Conservation (phyloP, 2,888 invertebrate species). For the Hypsopygia costalis region DNA sequence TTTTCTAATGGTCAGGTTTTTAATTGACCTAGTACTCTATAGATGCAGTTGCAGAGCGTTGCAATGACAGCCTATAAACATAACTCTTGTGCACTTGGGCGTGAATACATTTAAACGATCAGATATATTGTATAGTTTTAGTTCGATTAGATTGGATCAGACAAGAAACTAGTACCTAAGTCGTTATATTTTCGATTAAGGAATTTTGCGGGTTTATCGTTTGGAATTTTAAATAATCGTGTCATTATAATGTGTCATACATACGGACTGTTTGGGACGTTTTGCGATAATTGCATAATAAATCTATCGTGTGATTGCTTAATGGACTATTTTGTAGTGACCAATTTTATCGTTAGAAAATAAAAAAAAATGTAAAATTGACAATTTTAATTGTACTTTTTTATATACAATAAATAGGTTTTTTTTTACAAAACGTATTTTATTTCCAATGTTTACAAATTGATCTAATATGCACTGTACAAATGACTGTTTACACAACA, state of each 20-base stretch:
- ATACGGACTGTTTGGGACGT: conserved; percentile 46
- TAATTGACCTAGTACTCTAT: too few species aligned
- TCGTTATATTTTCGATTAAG: not conserved
- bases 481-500: not conserved
- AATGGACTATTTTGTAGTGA: conserved; percentile 78
- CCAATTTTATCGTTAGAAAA: conserved; percentile 76
- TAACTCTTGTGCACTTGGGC: too few species aligned
- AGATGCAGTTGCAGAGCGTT: too few species aligned
- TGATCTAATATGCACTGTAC: conserved; percentile 4
- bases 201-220: conserved; percentile 14
- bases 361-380: conserved; percentile 71
- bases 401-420: conserved; percentile 80
- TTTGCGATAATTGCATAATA: conserved; percentile 61
- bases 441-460: conserved; percentile 68
- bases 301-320: conserved; percentile 70
- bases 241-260: conserved; percentile 34
- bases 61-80: too few species aligned
- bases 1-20: too few species aligned
- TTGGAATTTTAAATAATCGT: conserved; percentile 28
- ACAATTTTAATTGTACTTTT: conserved; percentile 78
- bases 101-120: too few species aligned
- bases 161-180: not conserved
- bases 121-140: too few species aligned
- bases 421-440: not conserved
- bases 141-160: not conserved